Percentiles rank a stretch among this genome's conserved stretches.
These are phyloP conservation scores for Rhinolophus sinicus DNA, from an alignment of 2,113 vertebrate species.

Conservation along the genomic window DNA sequence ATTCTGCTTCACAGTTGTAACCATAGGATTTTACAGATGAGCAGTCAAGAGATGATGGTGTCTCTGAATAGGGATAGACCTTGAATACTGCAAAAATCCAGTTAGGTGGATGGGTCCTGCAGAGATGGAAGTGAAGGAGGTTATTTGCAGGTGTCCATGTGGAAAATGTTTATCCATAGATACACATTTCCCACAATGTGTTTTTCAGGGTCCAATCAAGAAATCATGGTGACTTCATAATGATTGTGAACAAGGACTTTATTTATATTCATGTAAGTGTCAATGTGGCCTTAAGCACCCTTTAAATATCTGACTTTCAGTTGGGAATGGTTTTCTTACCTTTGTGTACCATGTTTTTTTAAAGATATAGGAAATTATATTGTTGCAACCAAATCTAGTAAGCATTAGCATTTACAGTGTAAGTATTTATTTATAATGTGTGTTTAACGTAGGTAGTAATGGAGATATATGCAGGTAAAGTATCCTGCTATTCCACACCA, in stretches of 20 bases:
- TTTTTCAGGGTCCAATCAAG: background rate
- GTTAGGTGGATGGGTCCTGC: background rate
- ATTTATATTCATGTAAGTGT: background rate
- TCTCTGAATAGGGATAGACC: background rate
- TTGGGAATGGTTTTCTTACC: background rate
- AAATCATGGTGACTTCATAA: background rate
- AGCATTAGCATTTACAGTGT: background rate
- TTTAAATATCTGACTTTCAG: background rate
- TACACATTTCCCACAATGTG: background rate
- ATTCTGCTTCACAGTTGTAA: background rate
- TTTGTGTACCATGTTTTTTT: background rate
- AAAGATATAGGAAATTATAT: background rate
- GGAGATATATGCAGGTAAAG: background rate
- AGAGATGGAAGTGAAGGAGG: background rate
- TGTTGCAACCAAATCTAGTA: background rate
- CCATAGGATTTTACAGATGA: background rate
- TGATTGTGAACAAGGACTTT: background rate
- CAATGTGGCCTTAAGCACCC: background rate
- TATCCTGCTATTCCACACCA: background rate
- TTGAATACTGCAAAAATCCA: background rate
- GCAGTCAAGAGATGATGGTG: background rate
- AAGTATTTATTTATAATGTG: background rate
- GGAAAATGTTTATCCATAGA: background rate
- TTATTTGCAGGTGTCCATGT: background rate
- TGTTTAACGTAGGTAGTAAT: background rate